Conservation (phyloP, 1,140 invertebrate genomes). For the Philopotamus ludificatus region DNA sequence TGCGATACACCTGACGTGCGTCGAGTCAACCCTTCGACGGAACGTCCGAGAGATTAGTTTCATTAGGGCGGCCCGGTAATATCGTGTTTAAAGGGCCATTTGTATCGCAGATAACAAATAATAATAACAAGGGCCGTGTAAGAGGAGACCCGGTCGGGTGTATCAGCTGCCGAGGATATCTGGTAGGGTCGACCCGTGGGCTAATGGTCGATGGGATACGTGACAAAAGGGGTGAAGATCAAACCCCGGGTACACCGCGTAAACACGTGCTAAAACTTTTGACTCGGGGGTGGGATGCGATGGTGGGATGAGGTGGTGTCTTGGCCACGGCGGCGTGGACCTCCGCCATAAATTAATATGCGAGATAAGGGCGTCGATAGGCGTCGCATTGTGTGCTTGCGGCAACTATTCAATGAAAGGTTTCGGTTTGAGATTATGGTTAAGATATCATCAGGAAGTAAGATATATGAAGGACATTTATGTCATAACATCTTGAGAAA, state of each 20-base stretch:
- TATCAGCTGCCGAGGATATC: conserved; percentile 19
- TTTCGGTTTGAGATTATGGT: too few species aligned
- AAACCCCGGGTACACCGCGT: background rate
- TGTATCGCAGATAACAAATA: conserved; percentile 19
- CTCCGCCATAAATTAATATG: too few species aligned
- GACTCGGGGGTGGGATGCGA: too few species aligned
- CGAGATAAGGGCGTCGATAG: too few species aligned
- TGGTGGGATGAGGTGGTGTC: too few species aligned
- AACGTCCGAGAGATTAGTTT: conserved; percentile 32
- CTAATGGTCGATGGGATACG: conserved; percentile 16
- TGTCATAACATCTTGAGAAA: too few species aligned
- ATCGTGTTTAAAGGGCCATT: conserved; percentile 32
- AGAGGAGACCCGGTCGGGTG: conserved; percentile 4
- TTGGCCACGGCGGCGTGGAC: too few species aligned
- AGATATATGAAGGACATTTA: too few species aligned
- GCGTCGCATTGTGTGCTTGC: too few species aligned
- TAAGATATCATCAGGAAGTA: too few species aligned
- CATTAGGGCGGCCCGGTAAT: conserved; percentile 31
- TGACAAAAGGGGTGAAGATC: conserved; percentile 19
- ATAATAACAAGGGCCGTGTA: conserved; percentile 18
- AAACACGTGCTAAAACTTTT: background rate
- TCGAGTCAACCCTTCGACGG: conserved; percentile 23
- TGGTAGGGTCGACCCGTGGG: conserved; percentile 23
- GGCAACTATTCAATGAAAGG: too few species aligned
- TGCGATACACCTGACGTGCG: too few species aligned